phyloP scores from a whole-genome alignment of 2,113 vertebrate species.

The Hucho hucho region DNA sequence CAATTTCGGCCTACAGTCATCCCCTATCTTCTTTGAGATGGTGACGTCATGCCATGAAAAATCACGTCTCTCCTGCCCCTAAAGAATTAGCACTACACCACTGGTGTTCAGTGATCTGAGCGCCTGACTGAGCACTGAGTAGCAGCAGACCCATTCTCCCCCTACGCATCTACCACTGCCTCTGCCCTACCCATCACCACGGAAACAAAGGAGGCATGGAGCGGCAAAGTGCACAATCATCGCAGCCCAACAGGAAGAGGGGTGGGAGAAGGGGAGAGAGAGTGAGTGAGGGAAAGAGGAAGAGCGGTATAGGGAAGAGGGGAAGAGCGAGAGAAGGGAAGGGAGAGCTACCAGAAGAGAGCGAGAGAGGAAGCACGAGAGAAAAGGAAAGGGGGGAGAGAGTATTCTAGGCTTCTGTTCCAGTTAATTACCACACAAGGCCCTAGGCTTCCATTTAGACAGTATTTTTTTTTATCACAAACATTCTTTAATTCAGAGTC shows the following conservation, averaged over 20 bases:
- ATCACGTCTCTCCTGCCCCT: not conserved
- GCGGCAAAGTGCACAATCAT: slow-evolving; percentile 60
- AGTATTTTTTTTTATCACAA: slow-evolving; percentile 70
- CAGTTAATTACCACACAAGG: slow-evolving; percentile 71
- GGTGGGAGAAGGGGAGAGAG: not conserved
- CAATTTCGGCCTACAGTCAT: not conserved
- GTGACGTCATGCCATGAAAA: not conserved
- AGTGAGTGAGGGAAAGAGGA: slow-evolving; percentile 1
- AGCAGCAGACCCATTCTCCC: not conserved
- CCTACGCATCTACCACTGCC: slow-evolving; percentile 11
- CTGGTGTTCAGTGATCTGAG: slow-evolving; percentile 35
- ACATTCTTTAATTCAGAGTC: slow-evolving; percentile 75
- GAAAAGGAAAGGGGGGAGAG: slow-evolving; percentile 19
- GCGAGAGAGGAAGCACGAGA: not conserved
- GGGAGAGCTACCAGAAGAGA: not conserved
- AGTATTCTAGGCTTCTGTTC: slow-evolving; percentile 67
- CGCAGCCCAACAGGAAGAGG: slow-evolving; percentile 35
- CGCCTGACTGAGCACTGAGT: slow-evolving; percentile 16
- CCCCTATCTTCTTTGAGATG: not conserved
- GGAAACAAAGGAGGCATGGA: slow-evolving; percentile 42
- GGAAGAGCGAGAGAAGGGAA: slow-evolving; percentile 11
- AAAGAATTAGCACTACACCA: slow-evolving; percentile 13
- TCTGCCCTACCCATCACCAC: slow-evolving; percentile 37
- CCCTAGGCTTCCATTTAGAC: slow-evolving; percentile 65
- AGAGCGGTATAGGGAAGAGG: slow-evolving; percentile 27